Evolutionary conservation across 2,797 vertebrate genomes (phyloP).

Genomic region (Hydrolagus colliei): DNA sequence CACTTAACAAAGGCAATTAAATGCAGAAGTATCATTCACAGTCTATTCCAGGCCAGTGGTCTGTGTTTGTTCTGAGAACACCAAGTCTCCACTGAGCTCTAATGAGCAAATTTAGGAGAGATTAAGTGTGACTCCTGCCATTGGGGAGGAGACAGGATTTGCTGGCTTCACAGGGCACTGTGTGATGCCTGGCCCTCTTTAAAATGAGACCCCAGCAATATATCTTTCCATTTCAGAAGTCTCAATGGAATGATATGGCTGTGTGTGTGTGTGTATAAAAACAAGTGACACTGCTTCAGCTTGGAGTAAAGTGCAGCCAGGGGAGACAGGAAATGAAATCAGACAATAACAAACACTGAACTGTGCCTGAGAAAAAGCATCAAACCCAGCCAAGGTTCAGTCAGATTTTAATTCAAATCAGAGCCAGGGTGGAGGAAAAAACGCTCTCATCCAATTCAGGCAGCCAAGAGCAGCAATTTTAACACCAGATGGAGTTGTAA

Average conservation of each 20-base stretch:
- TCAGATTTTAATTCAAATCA: slow-evolving; percentile 15
- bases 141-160: slow-evolving; percentile 1
- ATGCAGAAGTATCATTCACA: background rate
- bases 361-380: slow-evolving; percentile 15
- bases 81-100: background rate
- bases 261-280: background rate
- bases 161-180: background rate
- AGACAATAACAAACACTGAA: slow-evolving; percentile 25
- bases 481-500: background rate
- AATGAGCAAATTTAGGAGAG: slow-evolving; percentile 23
- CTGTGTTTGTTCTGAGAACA: slow-evolving; percentile 11
- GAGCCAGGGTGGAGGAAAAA: background rate
- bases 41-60: background rate
- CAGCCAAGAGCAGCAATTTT: background rate
- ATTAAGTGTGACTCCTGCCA: background rate
- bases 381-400: slow-evolving; percentile 4
- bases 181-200: background rate
- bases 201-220: background rate
- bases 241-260: background rate
- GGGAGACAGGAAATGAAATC: slow-evolving; percentile 30
- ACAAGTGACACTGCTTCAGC: background rate
- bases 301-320: slow-evolving; percentile 13
- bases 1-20: slow-evolving; percentile 21
- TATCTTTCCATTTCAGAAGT: slow-evolving; percentile 10
- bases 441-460: background rate